phyloP scores from a whole-genome alignment of 2,888 invertebrate species.

The Toxonevra muliebris region DNA sequence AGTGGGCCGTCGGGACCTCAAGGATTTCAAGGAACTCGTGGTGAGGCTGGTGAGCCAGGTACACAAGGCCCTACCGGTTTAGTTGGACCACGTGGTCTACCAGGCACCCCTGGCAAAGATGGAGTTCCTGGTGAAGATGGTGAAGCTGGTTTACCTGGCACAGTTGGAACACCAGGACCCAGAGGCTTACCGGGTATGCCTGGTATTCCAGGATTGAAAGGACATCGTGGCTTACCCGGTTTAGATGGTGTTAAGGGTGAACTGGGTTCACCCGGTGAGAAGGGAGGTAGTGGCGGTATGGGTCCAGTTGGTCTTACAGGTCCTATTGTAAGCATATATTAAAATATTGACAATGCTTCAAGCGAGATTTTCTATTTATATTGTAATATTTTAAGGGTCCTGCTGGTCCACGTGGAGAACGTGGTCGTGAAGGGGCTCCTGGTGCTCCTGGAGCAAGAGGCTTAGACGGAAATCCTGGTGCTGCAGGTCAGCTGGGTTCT shows the following conservation, averaged over 20 bases:
- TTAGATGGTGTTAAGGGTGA: constrained; percentile 85
- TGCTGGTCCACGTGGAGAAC: constrained; percentile 81
- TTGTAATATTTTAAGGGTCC: constrained; percentile 70
- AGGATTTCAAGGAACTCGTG: constrained; percentile 82
- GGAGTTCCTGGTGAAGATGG: constrained; percentile 84
- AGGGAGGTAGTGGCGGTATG: constrained; percentile 77
- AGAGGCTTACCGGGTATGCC: constrained; percentile 79
- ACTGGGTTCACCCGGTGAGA: constrained; percentile 78
- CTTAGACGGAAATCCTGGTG: constrained; percentile 79
- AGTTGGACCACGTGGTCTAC: constrained; percentile 76
- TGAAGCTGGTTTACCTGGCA: constrained; percentile 78
- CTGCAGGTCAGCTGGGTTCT: constrained; percentile 74
- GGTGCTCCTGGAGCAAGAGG: constrained; percentile 82
- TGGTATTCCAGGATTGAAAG: constrained; percentile 83
- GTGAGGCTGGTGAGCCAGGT: constrained; percentile 82
- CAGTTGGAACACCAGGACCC: constrained; percentile 76
- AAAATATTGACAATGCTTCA: neutral
- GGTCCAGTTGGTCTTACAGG: constrained; percentile 78
- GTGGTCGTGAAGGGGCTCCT: constrained; percentile 84
- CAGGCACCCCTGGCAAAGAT: constrained; percentile 77
- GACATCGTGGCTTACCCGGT: constrained; percentile 83
- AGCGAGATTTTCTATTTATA: neutral
- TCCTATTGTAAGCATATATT: constrained; percentile 54
- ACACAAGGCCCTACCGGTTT: constrained; percentile 75
- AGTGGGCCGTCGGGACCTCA: constrained; percentile 74